Evolutionary conservation across 2,888 invertebrate genomes (phyloP).

Genomic region (Agonum fuliginosum): DNA sequence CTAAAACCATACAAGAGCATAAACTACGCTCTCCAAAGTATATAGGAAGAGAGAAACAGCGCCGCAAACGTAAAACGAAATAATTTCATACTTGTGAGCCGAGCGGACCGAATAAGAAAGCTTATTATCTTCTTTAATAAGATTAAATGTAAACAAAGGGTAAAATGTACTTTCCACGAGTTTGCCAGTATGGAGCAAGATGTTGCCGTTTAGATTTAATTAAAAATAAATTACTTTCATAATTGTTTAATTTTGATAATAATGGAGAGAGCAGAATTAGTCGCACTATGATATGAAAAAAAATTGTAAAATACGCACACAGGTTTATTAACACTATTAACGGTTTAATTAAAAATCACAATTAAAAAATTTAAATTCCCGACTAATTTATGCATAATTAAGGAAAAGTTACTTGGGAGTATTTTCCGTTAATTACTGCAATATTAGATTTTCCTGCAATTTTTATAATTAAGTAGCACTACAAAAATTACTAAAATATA

Average conservation of each 20-base stretch:
- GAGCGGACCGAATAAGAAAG: slow-evolving; percentile 53
- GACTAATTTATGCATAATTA: background rate
- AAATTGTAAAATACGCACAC: background rate
- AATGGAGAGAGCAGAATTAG: slow-evolving; percentile 6
- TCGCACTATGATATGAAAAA: slow-evolving; percentile 8
- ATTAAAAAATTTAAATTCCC: background rate
- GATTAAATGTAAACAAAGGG: slow-evolving; percentile 58
- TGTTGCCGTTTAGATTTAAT: slow-evolving; percentile 56
- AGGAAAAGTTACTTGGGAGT: background rate
- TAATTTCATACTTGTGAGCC: slow-evolving; percentile 45
- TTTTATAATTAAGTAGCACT: background rate
- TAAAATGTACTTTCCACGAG: slow-evolving; percentile 45
- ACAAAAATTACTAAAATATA: background rate
- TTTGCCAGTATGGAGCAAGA: slow-evolving; percentile 29
- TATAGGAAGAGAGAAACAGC: slow-evolving; percentile 18
- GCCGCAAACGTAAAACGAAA: slow-evolving; percentile 14
- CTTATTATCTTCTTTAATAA: slow-evolving; percentile 59
- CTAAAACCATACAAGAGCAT: too few relatives aligned
- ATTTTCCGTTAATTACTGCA: background rate
- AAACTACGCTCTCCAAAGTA: too few relatives aligned
- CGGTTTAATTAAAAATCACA: background rate
- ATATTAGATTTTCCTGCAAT: background rate
- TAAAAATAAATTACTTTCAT: slow-evolving; percentile 55
- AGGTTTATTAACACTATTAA: slow-evolving; percentile 4
- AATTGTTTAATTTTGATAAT: slow-evolving; percentile 53